Evolutionary conservation across 2,888 invertebrate genomes (phyloP), one percentile per base, ranked within the genome.

Genomic region (Trissonchulus latispiculum): DNA sequence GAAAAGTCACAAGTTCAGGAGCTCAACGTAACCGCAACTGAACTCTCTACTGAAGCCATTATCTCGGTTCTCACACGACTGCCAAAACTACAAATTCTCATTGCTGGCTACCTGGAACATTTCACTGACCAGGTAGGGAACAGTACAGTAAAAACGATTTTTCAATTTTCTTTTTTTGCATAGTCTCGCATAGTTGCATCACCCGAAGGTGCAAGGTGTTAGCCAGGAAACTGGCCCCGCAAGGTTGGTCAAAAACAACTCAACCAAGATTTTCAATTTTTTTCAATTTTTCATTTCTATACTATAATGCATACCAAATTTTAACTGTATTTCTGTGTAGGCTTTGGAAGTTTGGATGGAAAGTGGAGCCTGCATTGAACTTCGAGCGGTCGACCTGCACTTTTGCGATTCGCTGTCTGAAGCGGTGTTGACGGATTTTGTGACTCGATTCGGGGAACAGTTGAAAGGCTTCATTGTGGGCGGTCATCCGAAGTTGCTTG

Each of bases 101-200:
- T 93, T 77, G 95, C 96, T 0, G 97, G 96, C 0, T 95, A 97
- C 86, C n/a, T 95, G 77, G 99, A 99, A 83, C 95, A 96, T 29
- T 95, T 99, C 82, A 96, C 92, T 77, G 99, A 99, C 83, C 88
- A 90, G 64, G 97, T 88, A 78, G n/a, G n/a, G n/a, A n/a, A n/a
- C n/a, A n/a, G n/a, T n/a, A n/a, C n/a, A n/a, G n/a, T n/a, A n/a
- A n/a, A n/a, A n/a, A n/a, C n/a, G n/a, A n/a, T n/a, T n/a, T n/a
- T n/a, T n/a, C n/a, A n/a, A n/a, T n/a, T n/a, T n/a, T n/a, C n/a
- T n/a, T n/a, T n/a, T n/a, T n/a, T n/a, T n/a, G n/a, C n/a, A n/a
- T n/a, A n/a, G n/a, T n/a, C n/a, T n/a, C n/a, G n/a, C n/a, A n/a
- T n/a, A n/a, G n/a, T n/a, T n/a, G n/a, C n/a, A n/a, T n/a, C n/a